Conservation (phyloP, 1,140 invertebrate species). For the Arctopsyche grandis region DNA sequence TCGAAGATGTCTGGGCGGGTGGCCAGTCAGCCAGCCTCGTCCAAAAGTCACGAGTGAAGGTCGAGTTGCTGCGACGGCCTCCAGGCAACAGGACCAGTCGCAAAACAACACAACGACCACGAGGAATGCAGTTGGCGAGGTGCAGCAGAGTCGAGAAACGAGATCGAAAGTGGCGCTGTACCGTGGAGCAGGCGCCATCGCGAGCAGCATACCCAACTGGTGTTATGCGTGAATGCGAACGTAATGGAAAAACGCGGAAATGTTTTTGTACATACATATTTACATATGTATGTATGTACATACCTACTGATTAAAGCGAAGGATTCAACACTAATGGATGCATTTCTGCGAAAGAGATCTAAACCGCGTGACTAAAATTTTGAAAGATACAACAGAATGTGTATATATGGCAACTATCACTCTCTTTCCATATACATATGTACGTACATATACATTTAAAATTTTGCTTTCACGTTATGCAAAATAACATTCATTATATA, state of each 20-base stretch:
- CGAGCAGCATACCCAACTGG: conserved; percentile 4
- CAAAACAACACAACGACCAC: conserved; percentile 13
- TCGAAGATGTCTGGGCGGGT: too few relatives aligned
- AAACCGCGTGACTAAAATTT: too few relatives aligned
- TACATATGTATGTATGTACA: not conserved
- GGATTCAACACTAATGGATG: too few relatives aligned
- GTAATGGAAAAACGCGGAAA: not conserved
- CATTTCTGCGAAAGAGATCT: too few relatives aligned
- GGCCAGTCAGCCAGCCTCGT: not conserved
- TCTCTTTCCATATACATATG: too few relatives aligned
- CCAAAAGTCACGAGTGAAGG: conserved; percentile 43
- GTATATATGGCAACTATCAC: too few relatives aligned
- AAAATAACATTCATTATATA: too few relatives aligned
- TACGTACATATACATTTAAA: too few relatives aligned
- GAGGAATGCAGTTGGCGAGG: conserved; percentile 49
- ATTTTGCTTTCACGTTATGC: too few relatives aligned
- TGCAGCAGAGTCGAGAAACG: conserved; percentile 42
- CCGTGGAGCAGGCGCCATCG: conserved; percentile 35
- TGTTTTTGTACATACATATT: not conserved
- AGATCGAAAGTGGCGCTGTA: conserved; percentile 49
- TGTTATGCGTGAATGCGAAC: not conserved
- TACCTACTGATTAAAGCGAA: not conserved
- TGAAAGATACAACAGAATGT: too few relatives aligned
- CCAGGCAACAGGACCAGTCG: not conserved
- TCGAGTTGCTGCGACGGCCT: conserved; percentile 27